Conservation (phyloP, 1,140 invertebrate species). For the Tyrophagus putrescentiae region DNA sequence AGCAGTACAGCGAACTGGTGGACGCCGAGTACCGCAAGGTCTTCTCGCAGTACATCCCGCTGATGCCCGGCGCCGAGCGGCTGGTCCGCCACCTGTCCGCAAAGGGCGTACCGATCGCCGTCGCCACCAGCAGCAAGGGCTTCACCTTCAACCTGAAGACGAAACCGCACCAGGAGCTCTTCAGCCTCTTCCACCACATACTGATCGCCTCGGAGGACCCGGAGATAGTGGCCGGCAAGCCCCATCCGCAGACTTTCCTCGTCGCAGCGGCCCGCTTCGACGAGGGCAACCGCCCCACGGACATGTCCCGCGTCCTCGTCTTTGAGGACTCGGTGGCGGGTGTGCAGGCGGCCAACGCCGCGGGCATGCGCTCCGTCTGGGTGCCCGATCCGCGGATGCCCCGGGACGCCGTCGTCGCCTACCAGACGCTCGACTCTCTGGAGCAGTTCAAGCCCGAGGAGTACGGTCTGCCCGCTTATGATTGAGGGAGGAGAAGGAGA, state of each 20-base stretch:
- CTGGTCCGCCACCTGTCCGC: slow-evolving; percentile 18
- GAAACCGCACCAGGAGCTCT: slow-evolving; percentile 4
- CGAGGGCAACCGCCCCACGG: not conserved
- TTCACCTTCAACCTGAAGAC: slow-evolving; percentile 18
- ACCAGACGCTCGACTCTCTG: slow-evolving; percentile 20
- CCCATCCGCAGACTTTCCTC: slow-evolving; percentile 22
- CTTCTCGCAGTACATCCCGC: slow-evolving; percentile 14
- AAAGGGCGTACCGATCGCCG: slow-evolving; percentile 21
- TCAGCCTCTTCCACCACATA: slow-evolving; percentile 24
- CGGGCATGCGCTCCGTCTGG: slow-evolving; percentile 22
- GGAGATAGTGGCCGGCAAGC: slow-evolving; percentile 23
- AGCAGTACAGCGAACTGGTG: slow-evolving; percentile 7
- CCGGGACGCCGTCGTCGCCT: not conserved
- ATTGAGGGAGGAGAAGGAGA: too few species aligned
- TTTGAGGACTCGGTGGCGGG: slow-evolving; percentile 25
- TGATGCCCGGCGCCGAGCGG: slow-evolving; percentile 24
- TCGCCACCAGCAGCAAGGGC: slow-evolving; percentile 16
- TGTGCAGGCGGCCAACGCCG: slow-evolving; percentile 16
- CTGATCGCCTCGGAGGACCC: slow-evolving; percentile 21
- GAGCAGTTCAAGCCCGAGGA: slow-evolving; percentile 22
- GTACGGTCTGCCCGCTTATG: slow-evolving; percentile 22
- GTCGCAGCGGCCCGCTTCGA: slow-evolving; percentile 15
- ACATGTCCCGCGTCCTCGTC: slow-evolving; percentile 21
- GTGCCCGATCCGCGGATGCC: slow-evolving; percentile 18
- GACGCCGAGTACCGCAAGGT: slow-evolving; percentile 18